Conservation (phyloP, 2,113 vertebrate genomes). For the Callorhinus ursinus region DNA sequence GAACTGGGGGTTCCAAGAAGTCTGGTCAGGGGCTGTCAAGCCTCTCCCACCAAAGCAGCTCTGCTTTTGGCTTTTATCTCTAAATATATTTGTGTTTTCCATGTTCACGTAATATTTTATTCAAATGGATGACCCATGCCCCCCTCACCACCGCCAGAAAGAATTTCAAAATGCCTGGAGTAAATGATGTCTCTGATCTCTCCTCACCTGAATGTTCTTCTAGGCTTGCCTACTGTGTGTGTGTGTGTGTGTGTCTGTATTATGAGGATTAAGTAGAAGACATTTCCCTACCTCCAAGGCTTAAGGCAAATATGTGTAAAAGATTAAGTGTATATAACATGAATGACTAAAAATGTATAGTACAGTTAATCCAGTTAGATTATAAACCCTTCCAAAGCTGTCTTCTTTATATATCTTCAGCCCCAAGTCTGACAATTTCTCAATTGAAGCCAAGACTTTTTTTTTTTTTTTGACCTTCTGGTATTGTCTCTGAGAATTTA, state of each 20-base stretch:
- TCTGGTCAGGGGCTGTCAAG: not conserved
- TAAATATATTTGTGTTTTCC: not conserved
- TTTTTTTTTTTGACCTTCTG: not conserved
- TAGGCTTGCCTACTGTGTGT: not conserved
- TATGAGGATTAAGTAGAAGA: not conserved
- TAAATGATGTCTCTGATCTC: not conserved
- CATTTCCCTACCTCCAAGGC: not conserved
- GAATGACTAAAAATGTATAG: not conserved
- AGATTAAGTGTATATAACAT: not conserved
- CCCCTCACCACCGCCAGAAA: not conserved
- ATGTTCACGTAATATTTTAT: not conserved
- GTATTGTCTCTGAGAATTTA: slow-evolving; percentile 11
- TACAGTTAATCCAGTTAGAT: not conserved
- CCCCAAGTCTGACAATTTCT: slow-evolving; percentile 2
- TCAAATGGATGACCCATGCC: not conserved
- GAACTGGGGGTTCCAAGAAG: not conserved
- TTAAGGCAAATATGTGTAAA: not conserved
- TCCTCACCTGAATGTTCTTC: not conserved
- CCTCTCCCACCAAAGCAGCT: not conserved
- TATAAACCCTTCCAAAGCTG: not conserved
- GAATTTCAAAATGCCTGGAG: slow-evolving; percentile 10
- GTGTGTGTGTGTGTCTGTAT: not conserved
- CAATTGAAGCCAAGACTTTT: not conserved
- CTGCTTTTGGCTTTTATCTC: not conserved
- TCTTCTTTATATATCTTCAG: slow-evolving; percentile 4